Percentiles rank a stretch among this genome's conserved stretches.
Evolutionary conservation across 2,797 vertebrate genomes (phyloP).

Genomic region (Melanotaenia pygmaea): DNA sequence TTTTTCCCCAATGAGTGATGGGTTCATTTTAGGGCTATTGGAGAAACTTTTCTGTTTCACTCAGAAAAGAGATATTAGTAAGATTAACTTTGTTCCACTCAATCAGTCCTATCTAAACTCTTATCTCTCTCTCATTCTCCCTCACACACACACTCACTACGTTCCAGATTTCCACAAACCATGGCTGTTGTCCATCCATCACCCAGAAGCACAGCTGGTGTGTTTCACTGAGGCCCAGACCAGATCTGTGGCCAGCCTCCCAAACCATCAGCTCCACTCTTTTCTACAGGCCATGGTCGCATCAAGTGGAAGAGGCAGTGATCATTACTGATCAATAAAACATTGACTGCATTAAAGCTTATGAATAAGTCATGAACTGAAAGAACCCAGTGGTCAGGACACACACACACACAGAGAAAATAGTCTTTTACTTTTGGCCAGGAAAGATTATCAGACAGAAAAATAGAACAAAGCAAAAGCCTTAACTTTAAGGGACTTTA

Average conservation of each 20-base stretch:
- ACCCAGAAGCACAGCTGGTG: constrained; percentile 13
- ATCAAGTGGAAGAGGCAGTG: constrained; percentile 66
- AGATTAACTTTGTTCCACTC: constrained; percentile 63
- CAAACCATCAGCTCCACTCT: constrained; percentile 24
- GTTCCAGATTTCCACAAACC: constrained; percentile 35
- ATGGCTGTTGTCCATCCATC: constrained; percentile 54
- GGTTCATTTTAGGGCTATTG: constrained; percentile 50
- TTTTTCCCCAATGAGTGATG: constrained; percentile 61
- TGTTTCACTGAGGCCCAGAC: constrained; percentile 6
- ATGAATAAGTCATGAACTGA: constrained; percentile 79
- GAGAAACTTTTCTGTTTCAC: constrained; percentile 55
- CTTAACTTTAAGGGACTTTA: constrained; percentile 61
- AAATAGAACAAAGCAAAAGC: constrained; percentile 56
- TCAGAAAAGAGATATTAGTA: constrained; percentile 61
- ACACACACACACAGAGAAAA: constrained; percentile 29
- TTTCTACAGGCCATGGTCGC: constrained; percentile 62
- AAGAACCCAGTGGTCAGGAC: constrained; percentile 53
- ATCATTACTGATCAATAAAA: constrained; percentile 81
- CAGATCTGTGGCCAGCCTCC: constrained; percentile 8
- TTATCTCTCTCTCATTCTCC: constrained; percentile 41
- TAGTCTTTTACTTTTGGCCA: constrained; percentile 60
- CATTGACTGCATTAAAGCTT: constrained; percentile 77
- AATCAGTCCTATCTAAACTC: constrained; percentile 46
- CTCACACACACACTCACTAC: constrained; percentile 7
- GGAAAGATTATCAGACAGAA: constrained; percentile 51